These are phyloP conservation scores for Aphaenogaster ashmeadi DNA, from an alignment of 1,140 invertebrate genomes.

Conservation along the genomic window DNA sequence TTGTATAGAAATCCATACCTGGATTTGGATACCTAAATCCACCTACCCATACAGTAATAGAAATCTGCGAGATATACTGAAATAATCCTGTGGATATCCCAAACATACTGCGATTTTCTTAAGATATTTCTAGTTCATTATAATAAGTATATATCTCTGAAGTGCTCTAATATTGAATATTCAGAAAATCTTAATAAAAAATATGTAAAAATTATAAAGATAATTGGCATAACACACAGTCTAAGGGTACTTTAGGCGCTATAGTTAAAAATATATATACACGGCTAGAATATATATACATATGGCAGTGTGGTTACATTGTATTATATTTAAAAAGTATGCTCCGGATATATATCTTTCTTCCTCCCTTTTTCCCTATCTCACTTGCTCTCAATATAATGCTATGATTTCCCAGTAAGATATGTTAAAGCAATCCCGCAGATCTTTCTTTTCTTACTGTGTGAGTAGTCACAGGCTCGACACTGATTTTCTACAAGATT, in stretches of 20 bases:
- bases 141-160: conserved; percentile 16
- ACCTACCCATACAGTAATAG: conserved; percentile 37
- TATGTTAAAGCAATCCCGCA: conserved; percentile 38
- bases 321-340: conserved; percentile 51
- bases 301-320: conserved; percentile 30
- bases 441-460: conserved; percentile 22
- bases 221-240: not conserved
- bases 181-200: conserved; percentile 16
- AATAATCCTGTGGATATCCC: conserved; percentile 7
- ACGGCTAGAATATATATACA: conserved; percentile 20
- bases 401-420: conserved; percentile 25
- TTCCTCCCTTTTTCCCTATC: not conserved
- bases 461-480: not conserved
- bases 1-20: conserved; percentile 16
- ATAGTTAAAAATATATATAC: conserved; percentile 42
- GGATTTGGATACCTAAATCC: not conserved
- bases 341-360: conserved; percentile 1
- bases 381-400: conserved; percentile 3
- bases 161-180: conserved; percentile 1
- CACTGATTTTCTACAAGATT: not conserved
- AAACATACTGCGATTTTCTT: conserved; percentile 26
- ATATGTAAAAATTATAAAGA: conserved; percentile 36
- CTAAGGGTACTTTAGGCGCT: conserved; percentile 23
- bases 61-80: conserved; percentile 41
- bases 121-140: conserved; percentile 25